Evolutionary conservation across 2,113 vertebrate genomes (phyloP), one percentile per base, ranked within the genome.

Genomic region (Cichladusa arquata): DNA sequence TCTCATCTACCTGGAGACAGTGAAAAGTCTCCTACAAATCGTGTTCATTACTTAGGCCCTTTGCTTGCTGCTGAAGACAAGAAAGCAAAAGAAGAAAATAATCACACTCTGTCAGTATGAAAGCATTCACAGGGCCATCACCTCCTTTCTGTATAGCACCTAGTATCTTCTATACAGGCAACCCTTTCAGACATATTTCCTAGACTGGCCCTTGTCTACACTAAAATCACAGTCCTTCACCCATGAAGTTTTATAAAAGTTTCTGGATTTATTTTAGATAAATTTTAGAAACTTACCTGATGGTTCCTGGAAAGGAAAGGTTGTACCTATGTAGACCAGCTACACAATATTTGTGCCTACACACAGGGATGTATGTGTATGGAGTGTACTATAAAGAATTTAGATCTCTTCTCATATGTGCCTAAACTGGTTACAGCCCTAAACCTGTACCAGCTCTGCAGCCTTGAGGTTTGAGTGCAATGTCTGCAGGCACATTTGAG

Each of bases 351-450:
- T 57, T 82, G 19, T 31, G 36, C 24, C 8, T 31, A 11, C 20
- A 40, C 26, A 19, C 11, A 64, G 15, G 6, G 47, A 38, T n/a
- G 2, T 50, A 12, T 40, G 6, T 1, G 0, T 31, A 23, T 2
- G 0, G 15, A n/a, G 14, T 44, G 28, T 6, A 14, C 45, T 53
- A 6, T 26, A 48, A 73, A 53, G 20, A 58, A 34, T 56, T 45
- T 14, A 33, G 29, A 34, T 29, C 14, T 70, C 1, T 58, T 83
- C 66, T 88, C 86, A 83, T 17, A 58, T 45, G 19, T 77, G 28
- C 18, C 25, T 78, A 22, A 73, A 66, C 7, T 10, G 5, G 12
- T 22, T 20, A 22, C 31, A 83, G 42, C 19, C 42, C n/a, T 83
- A 57, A 66, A 40, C 3, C 2, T 53, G 13, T 25, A 44, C 16